Base-by-base conservation (phyloP, 1,140 invertebrate species). In the Lepidurus apus region DNA sequence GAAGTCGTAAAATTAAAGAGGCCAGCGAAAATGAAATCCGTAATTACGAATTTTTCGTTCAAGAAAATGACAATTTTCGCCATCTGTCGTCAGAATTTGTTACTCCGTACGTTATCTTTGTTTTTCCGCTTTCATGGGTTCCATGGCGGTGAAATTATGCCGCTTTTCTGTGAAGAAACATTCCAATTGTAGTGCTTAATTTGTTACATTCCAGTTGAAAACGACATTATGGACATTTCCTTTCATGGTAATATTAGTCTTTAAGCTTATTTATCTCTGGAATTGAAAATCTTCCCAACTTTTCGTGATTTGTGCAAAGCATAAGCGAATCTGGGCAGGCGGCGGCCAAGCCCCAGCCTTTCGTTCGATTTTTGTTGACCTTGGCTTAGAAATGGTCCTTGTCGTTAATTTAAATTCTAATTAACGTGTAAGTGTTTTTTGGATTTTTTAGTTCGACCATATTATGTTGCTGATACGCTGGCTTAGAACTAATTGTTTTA, bases 61-160 rank as follows among this genome's bases (percentile, higher is more conserved):
- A 34, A 34, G 53, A 7, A 65, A 65, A 7, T 9, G 7, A 21
- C 21, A 0, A 7, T 21, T 1, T 21, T n/a, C 53, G 53, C 53
- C 53, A 65, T 65, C 53, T 65, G 6, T 65, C 3, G 1, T 7
- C 53, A 65, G 21, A 7, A 7, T n/a, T n/a, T 9, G 17, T 65
- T 17, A 65, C 1, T 65, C 17, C 6, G 21, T 65, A n/a, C 6
- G 17, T 21, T 65, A 65, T 21, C 53, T 65, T 65, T 65, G 53
- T 65, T 65, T 65, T 65, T 21, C 8, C 53, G 6, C 53, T 13
- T 65, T n/a, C 53, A 21, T 65, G 53, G 21, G 53, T 65, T 13
- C 53, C 21, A 65, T 65, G 53, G 53, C 53, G 53, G 53, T 65
- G 53, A 65, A 65, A 65, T 65, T n/a, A 65, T 65, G 53, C 53